Evolutionary conservation across 2,888 invertebrate species (phyloP).

Genomic region (Tachina lurida): DNA sequence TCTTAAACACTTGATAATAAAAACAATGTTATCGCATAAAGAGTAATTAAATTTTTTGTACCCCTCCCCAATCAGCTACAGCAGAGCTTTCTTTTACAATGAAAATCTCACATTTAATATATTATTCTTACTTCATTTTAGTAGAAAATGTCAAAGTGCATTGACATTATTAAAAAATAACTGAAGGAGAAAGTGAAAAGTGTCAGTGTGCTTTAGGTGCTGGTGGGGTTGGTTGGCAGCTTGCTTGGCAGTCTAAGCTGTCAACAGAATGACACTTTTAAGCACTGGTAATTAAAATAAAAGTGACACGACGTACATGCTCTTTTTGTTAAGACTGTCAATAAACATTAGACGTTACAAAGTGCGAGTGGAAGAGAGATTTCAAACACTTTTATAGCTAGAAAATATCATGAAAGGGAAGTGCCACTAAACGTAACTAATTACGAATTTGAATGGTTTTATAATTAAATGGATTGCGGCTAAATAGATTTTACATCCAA

Average conservation of each 20-base stretch:
- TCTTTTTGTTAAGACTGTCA: slow-evolving; percentile 63
- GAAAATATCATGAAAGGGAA: neutral
- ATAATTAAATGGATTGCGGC: slow-evolving; percentile 46
- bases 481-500: neutral
- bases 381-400: neutral
- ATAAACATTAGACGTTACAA: slow-evolving; percentile 37
- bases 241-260: slow-evolving; percentile 54
- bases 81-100: too few relatives aligned
- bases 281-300: slow-evolving; percentile 65
- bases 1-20: too few relatives aligned
- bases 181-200: slow-evolving; percentile 15
- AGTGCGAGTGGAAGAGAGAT: neutral
- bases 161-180: slow-evolving; percentile 25
- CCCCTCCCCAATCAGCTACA: too few relatives aligned
- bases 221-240: neutral
- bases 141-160: slow-evolving; percentile 40
- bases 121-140: neutral
- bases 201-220: slow-evolving; percentile 6
- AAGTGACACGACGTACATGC: slow-evolving; percentile 61
- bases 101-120: neutral
- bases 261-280: slow-evolving; percentile 67
- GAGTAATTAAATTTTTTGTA: too few relatives aligned
- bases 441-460: slow-evolving; percentile 46
- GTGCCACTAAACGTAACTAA: slow-evolving; percentile 25
- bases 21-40: too few relatives aligned